Conservation (phyloP, 2,888 invertebrate genomes). For the Hydropsyche betteni region DNA sequence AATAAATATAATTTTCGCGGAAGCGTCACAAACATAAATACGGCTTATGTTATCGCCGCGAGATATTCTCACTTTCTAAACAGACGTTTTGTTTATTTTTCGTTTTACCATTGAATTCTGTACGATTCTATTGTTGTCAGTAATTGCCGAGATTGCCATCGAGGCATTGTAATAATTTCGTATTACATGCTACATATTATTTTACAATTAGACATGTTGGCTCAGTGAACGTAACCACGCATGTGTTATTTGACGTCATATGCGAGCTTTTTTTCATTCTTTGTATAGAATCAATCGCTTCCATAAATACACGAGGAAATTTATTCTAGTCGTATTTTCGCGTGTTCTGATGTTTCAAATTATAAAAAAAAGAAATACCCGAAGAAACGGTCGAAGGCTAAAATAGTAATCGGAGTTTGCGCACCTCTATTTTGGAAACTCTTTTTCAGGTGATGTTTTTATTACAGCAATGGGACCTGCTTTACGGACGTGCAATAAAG, state of each 20-base stretch:
- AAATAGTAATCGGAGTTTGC: neutral
- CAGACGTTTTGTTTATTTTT: constrained; percentile 5
- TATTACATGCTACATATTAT: neutral
- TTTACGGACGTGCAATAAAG: constrained; percentile 29
- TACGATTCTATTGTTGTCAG: constrained; percentile 3
- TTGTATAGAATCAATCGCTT: too few relatives aligned
- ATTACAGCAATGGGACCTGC: constrained; percentile 21
- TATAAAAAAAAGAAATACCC: too few relatives aligned
- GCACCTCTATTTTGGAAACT: constrained; percentile 15
- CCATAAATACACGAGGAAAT: too few relatives aligned
- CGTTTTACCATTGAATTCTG: constrained; percentile 6
- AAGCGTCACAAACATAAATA: neutral
- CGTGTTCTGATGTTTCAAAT: too few relatives aligned
- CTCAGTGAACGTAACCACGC: too few relatives aligned
- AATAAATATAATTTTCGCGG: too few relatives aligned
- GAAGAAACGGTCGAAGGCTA: too few relatives aligned
- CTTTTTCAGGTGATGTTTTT: constrained; percentile 19
- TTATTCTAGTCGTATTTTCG: too few relatives aligned
- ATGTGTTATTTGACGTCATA: too few relatives aligned
- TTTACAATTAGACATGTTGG: too few relatives aligned
- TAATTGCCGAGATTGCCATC: constrained; percentile 23
- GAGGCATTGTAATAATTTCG: neutral
- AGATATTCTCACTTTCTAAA: constrained; percentile 11
- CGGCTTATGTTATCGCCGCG: neutral
- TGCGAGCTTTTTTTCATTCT: too few relatives aligned